Conservation (phyloP, 2,797 vertebrate species). For the Brachymystax lenok region DNA sequence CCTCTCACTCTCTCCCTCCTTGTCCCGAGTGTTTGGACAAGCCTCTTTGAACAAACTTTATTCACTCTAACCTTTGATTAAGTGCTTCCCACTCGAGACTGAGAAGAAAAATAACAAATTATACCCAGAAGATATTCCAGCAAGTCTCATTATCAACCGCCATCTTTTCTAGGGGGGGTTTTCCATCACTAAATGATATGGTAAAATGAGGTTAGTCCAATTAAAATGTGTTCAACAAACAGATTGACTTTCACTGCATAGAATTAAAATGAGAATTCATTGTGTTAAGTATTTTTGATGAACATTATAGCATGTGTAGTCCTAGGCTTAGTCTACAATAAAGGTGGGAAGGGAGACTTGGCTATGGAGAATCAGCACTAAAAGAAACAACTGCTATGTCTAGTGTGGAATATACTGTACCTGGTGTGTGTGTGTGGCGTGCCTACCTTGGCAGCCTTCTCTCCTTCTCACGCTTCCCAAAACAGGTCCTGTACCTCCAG, state of each 20-base stretch:
- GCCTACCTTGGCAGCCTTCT: too few relatives aligned
- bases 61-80: constrained; percentile 71
- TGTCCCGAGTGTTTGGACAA: constrained; percentile 62
- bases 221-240: too few relatives aligned
- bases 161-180: constrained; percentile 32
- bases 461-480: neutral
- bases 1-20: constrained; percentile 10
- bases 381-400: neutral
- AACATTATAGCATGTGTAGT: too few relatives aligned
- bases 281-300: too few relatives aligned
- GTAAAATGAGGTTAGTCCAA: too few relatives aligned
- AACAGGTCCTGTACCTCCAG: neutral
- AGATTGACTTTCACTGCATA: neutral
- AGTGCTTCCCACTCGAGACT: constrained; percentile 57
- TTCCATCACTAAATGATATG: too few relatives aligned
- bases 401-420: neutral
- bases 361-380: neutral
- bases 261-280: neutral
- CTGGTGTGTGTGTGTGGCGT: neutral
- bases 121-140: constrained; percentile 54
- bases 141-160: constrained; percentile 64
- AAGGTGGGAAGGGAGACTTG: too few relatives aligned
- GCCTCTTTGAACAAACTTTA: constrained; percentile 72
- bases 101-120: constrained; percentile 60
- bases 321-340: too few relatives aligned